These are phyloP conservation scores for Cnemophilus loriae DNA, from an alignment of 2,113 vertebrate genomes.

Conservation along the genomic window DNA sequence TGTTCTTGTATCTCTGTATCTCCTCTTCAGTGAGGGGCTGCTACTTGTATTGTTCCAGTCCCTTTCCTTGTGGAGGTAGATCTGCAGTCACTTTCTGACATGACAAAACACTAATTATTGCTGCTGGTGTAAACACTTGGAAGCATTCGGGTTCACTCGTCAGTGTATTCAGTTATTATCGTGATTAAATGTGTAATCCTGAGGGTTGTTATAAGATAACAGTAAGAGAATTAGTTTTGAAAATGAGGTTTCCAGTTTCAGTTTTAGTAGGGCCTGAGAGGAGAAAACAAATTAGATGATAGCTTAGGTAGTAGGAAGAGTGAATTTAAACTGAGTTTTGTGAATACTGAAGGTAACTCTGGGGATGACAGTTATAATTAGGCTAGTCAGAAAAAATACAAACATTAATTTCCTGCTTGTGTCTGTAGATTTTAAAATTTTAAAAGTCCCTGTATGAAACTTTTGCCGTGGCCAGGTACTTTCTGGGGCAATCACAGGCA, in stretches of 20 bases:
- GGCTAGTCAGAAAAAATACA: background rate
- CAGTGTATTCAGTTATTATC: background rate
- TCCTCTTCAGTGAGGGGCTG: background rate
- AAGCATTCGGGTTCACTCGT: background rate
- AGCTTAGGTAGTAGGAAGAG: background rate
- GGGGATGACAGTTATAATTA: conserved; percentile 28
- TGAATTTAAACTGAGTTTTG: conserved; percentile 2
- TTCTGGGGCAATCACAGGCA: conserved; percentile 58
- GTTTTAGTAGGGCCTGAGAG: background rate
- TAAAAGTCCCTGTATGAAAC: background rate
- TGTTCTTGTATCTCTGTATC: background rate
- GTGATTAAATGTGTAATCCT: background rate
- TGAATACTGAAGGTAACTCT: background rate
- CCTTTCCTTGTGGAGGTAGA: background rate
- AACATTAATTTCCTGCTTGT: conserved; percentile 26
- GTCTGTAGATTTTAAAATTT: conserved; percentile 27
- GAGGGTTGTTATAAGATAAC: background rate
- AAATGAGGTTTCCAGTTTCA: background rate
- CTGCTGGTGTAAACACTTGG: background rate
- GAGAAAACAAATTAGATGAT: background rate
- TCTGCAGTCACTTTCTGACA: background rate
- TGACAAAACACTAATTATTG: background rate
- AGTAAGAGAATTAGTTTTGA: background rate
- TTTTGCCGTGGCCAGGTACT: conserved; percentile 8
- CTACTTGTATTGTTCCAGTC: background rate